Evolutionary conservation across 2,888 invertebrate species (phyloP).

Genomic region (Euzophera pinguis): DNA sequence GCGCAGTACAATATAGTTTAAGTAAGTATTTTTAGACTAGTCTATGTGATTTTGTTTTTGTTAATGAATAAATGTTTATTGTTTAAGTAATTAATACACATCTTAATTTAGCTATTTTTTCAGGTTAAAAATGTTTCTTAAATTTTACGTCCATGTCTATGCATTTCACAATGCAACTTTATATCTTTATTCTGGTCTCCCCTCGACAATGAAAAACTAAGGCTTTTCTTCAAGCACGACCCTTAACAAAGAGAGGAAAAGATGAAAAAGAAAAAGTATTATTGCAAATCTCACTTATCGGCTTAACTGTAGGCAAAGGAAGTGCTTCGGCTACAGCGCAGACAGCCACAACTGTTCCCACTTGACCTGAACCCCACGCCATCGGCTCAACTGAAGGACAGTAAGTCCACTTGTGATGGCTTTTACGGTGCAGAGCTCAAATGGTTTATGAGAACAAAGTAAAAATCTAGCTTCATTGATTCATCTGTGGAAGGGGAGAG

Average conservation of each 20-base stretch:
- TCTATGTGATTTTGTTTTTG: too few species aligned
- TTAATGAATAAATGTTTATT: too few species aligned
- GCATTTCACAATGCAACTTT: too few species aligned
- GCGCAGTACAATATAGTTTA: neutral
- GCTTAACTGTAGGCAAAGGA: slow-evolving; percentile 12
- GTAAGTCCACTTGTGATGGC: slow-evolving; percentile 16
- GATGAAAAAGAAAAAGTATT: slow-evolving; percentile 9
- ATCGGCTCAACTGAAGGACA: slow-evolving; percentile 18
- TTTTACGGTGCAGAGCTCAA: neutral
- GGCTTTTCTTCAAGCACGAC: neutral
- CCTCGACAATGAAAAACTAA: neutral
- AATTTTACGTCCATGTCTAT: too few species aligned
- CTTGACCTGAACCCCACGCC: slow-evolving; percentile 23
- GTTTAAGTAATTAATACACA: too few species aligned
- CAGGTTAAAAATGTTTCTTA: too few species aligned
- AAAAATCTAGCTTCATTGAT: neutral
- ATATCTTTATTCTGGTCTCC: neutral
- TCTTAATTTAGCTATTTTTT: too few species aligned
- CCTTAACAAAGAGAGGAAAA: neutral
- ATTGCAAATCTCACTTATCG: slow-evolving; percentile 10
- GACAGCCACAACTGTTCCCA: slow-evolving; percentile 4
- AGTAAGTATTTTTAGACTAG: too few species aligned
- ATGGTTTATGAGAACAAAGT: neutral
- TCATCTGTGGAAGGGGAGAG: too few species aligned
- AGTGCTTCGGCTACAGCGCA: neutral